Evolutionary conservation across 2,888 invertebrate species (phyloP).

Genomic region (Crocallis elinguaria): DNA sequence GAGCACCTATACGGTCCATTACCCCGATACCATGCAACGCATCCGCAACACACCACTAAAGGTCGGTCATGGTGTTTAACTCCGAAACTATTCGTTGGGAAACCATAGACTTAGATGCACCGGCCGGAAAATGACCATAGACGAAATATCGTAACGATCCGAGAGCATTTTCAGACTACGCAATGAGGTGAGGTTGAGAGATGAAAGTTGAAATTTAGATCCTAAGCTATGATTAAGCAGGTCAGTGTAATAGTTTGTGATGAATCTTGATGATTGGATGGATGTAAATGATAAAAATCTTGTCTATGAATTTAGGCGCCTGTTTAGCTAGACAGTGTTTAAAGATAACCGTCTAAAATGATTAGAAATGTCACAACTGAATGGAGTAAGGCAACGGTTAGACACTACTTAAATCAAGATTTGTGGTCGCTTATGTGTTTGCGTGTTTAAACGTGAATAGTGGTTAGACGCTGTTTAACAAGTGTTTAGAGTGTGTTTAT

Average conservation of each 20-base stretch:
- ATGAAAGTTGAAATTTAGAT: constrained; percentile 28
- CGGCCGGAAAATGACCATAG: constrained; percentile 50
- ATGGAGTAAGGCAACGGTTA: too few relatives aligned
- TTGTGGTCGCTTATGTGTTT: too few relatives aligned
- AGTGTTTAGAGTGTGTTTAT: too few relatives aligned
- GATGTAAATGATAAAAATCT: too few relatives aligned
- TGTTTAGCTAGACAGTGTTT: too few relatives aligned
- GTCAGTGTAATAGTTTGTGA: background rate
- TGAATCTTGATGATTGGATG: background rate
- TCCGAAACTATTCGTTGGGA: constrained; percentile 37
- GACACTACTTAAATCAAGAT: too few relatives aligned
- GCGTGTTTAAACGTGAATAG: too few relatives aligned
- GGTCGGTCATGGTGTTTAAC: constrained; percentile 45
- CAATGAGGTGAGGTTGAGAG: constrained; percentile 35
- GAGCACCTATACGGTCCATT: constrained; percentile 28
- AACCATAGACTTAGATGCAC: constrained; percentile 43
- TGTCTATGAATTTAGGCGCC: too few relatives aligned
- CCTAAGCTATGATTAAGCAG: background rate
- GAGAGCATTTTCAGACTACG: constrained; percentile 44
- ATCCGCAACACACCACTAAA: constrained; percentile 28
- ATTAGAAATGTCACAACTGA: too few relatives aligned
- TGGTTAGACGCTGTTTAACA: too few relatives aligned
- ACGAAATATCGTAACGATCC: constrained; percentile 49
- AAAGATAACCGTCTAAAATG: too few relatives aligned
- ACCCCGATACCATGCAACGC: constrained; percentile 32